Evolutionary conservation across 1,140 invertebrate species (phyloP).

Genomic region (Armadillidium nasatum): DNA sequence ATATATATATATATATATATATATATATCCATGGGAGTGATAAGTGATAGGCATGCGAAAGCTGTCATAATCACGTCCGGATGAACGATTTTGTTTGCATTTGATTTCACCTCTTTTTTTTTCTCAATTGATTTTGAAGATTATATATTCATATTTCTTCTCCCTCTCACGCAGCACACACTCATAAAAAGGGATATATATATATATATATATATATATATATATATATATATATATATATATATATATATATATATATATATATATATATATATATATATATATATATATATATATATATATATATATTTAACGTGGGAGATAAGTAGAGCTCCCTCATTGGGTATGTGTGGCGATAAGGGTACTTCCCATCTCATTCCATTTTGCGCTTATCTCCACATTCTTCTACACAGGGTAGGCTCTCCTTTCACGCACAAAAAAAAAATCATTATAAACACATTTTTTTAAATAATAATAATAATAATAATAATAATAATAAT

Average conservation of each 20-base stretch:
- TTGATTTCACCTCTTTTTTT: background rate
- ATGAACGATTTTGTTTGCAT: background rate
- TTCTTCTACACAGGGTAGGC: no score
- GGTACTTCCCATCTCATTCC: no score
- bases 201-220: background rate
- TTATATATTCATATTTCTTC: background rate
- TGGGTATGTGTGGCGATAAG: background rate
- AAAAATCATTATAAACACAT: background rate
- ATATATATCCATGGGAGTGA: background rate
- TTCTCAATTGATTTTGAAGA: background rate
- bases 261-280: background rate
- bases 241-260: background rate
- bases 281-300: no score
- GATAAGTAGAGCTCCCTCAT: background rate
- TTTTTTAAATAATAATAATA: background rate
- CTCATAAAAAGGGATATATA: background rate
- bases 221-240: background rate
- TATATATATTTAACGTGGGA: no score
- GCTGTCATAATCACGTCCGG: background rate
- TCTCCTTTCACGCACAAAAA: no score
- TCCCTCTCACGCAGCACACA: background rate
- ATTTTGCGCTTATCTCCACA: no score
- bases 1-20: slow-evolving; percentile 6
- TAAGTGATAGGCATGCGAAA: background rate
- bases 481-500: background rate